Conservation (phyloP, 2,797 vertebrate genomes). For the Parotocinclus haroldoi region DNA sequence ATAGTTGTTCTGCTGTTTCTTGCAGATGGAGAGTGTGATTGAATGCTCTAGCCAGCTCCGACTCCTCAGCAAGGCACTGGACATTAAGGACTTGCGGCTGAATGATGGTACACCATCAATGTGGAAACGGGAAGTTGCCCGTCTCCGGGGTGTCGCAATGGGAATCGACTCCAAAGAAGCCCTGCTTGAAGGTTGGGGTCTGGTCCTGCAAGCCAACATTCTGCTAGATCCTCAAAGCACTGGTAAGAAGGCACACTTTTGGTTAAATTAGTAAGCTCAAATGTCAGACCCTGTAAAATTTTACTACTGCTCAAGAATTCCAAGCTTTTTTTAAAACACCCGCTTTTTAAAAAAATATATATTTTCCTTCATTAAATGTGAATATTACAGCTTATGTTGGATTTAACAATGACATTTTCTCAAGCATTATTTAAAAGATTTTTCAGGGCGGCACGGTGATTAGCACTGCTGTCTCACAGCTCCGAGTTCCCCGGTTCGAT, state of each 20-base stretch:
- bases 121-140: conserved; percentile 73
- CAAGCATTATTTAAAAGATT: too few species aligned
- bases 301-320: too few species aligned
- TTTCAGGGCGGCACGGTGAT: too few species aligned
- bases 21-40: conserved; percentile 78
- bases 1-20: not conserved
- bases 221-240: conserved; percentile 75
- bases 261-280: too few species aligned
- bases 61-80: conserved; percentile 73
- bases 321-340: too few species aligned
- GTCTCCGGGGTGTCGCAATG: conserved; percentile 72
- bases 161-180: conserved; percentile 79
- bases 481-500: too few species aligned
- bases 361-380: too few species aligned
- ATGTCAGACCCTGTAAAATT: too few species aligned
- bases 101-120: conserved; percentile 57
- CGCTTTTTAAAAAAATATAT: too few species aligned
- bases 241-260: conserved; percentile 64
- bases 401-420: too few species aligned
- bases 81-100: conserved; percentile 66
- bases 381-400: too few species aligned
- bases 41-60: conserved; percentile 79
- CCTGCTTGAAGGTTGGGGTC: conserved; percentile 80
- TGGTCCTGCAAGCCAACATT: conserved; percentile 82
- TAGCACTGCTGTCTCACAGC: too few species aligned